Evolutionary conservation across 2,888 invertebrate species (phyloP), one percentile per base, ranked within the genome.

Genomic region (Torymus texanus): DNA sequence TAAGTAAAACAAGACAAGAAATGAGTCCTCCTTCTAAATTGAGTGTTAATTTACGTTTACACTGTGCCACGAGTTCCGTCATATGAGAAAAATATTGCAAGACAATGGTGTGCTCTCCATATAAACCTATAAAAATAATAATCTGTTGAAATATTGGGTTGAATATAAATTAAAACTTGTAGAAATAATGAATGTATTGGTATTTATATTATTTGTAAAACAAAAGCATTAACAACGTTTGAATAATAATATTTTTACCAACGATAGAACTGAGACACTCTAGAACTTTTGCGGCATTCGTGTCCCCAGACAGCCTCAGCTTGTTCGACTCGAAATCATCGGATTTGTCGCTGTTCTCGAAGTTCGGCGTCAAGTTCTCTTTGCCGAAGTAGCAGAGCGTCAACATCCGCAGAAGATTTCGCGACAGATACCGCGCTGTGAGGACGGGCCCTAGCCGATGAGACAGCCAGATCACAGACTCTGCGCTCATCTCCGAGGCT

Each of bases 381-480:
- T 93, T 94, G 0, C 96, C 97, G 24, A 97, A 94, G 88, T 98
- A 99, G 90, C 98, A 99, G 2, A 98, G 91, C 0, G 97, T 96
- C 73, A 99, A 91, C 96, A 99, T 98, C 87, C 98, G 94, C 13
- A 99, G 92, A 83, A 99, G 92, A 91, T 98, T 98, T 80, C 97
- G 93, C 0, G 98, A 96, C 50, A 99, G 92, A 91, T 97, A 95
- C 84, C 96, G 94, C 59, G 98, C 97, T 0, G 97, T 97, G 29
- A 99, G 92, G 66, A 98, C 97, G 0, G 99, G 98, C 0, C 99
- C 99, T 18, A 99, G 91, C 82, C 98, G 93, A 91, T 98, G 97
- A 0, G 97, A 95, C 79, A 99, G 88, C 98, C 98, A 98, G 81
- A 97, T 94, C 0, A 97, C 91, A 86, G 96, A 97, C 86, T 97